Conservation (phyloP, 2,888 invertebrate genomes). For the Malacosoma neustria region DNA sequence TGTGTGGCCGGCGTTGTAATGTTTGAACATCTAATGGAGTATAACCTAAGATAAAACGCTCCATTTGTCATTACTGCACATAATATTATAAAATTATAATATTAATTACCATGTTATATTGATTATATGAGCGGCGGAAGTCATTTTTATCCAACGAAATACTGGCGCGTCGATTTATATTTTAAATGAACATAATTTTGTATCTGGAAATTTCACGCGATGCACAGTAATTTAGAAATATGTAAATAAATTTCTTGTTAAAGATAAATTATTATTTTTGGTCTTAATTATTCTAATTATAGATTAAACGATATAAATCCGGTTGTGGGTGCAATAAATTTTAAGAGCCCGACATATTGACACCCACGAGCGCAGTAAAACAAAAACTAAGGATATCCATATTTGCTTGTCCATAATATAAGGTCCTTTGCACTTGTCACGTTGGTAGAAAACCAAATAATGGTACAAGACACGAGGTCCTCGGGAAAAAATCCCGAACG, state of each 20-base stretch:
- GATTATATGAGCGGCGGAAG: conserved; percentile 5
- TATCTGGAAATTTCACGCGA: background rate
- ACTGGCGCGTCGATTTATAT: background rate
- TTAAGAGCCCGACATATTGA: conserved; percentile 22
- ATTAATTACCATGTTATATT: conserved; percentile 12
- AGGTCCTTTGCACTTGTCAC: conserved; percentile 68
- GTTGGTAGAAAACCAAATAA: conserved; percentile 67
- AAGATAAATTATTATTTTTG: conserved; percentile 8
- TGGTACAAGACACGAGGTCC: conserved; percentile 35
- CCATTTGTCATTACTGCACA: conserved; percentile 20
- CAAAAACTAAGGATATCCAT: conserved; percentile 51
- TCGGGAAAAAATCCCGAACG: conserved; percentile 57
- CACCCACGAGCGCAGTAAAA: conserved; percentile 41
- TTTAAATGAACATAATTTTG: background rate
- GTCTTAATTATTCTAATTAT: conserved; percentile 12
- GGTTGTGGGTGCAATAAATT: conserved; percentile 36
- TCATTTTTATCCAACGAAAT: conserved; percentile 2
- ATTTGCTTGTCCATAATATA: conserved; percentile 54
- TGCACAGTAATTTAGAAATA: background rate
- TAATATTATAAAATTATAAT: conserved; percentile 17
- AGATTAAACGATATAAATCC: conserved; percentile 24
- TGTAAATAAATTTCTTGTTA: conserved; percentile 1
- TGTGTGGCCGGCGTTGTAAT: conserved; percentile 16
- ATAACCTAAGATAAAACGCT: conserved; percentile 14
- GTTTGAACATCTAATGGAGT: conserved; percentile 17